Conservation (phyloP, 2,888 invertebrate genomes). For the Schizotus pectinicornis region DNA sequence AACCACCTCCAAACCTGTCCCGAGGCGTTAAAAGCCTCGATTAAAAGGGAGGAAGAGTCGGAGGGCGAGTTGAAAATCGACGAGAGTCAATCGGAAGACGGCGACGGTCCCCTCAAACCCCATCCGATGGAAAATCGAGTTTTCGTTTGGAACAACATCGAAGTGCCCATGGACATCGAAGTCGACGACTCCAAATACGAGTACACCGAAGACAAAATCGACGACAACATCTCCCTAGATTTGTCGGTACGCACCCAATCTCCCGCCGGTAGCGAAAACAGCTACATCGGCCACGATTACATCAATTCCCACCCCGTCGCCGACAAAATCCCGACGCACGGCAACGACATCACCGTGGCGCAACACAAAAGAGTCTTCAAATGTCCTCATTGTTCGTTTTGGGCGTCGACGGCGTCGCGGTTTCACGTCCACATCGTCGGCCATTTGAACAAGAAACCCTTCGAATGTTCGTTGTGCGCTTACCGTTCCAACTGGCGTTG, state of each 20-base stretch:
- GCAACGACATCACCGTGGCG: conserved; percentile 64
- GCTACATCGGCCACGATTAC: conserved; percentile 43
- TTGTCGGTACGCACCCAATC: conserved; percentile 55
- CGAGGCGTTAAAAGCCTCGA: conserved; percentile 59
- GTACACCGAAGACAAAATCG: conserved; percentile 53
- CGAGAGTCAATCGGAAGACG: conserved; percentile 36
- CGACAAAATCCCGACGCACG: conserved; percentile 68
- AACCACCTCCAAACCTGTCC: conserved; percentile 77
- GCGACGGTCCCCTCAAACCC: conserved; percentile 56
- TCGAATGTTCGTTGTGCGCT: conserved; percentile 92
- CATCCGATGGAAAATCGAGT: conserved; percentile 84
- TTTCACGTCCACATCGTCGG: conserved; percentile 95
- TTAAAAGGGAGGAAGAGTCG: conserved; percentile 42
- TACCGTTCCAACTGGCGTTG: conserved; percentile 96
- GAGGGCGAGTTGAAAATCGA: conserved; percentile 39
- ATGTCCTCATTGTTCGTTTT: conserved; percentile 91
- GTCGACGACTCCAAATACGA: conserved; percentile 54
- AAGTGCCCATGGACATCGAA: conserved; percentile 55
- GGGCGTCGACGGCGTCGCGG: conserved; percentile 90
- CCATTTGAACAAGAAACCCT: conserved; percentile 91
- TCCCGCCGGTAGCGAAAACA: conserved; percentile 50
- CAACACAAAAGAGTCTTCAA: conserved; percentile 83
- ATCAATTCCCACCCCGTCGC: conserved; percentile 44
- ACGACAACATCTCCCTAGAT: conserved; percentile 54
- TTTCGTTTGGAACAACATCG: conserved; percentile 81